These are phyloP conservation scores for Linurgus olivaceus DNA, from an alignment of 2,797 vertebrate genomes.

Conservation along the genomic window DNA sequence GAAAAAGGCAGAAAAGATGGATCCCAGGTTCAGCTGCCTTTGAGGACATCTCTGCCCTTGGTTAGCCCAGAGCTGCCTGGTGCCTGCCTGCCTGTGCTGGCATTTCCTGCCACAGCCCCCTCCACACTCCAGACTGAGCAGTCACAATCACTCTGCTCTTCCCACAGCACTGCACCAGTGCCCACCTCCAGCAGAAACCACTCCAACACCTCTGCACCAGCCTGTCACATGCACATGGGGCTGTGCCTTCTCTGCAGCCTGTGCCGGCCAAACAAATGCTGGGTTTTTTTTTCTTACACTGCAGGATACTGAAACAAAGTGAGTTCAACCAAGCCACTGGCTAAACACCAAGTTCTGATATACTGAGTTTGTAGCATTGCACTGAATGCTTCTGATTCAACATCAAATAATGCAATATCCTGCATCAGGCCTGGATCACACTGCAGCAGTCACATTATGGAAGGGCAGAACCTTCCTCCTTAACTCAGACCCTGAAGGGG, in stretches of 20 bases:
- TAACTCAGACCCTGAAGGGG: not conserved
- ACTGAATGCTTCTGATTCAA: not conserved
- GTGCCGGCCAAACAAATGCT: not conserved
- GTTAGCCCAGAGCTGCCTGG: not conserved
- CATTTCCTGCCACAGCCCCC: not conserved
- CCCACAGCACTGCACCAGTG: not conserved
- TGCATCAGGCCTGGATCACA: not conserved
- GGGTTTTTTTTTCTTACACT: not conserved
- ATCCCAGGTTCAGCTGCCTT: not conserved
- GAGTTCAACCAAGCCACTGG: not conserved
- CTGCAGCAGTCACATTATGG: not conserved
- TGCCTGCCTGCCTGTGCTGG: fast-evolving
- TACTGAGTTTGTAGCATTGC: not conserved
- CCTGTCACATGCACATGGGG: not conserved
- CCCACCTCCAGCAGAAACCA: not conserved
- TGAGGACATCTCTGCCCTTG: not conserved
- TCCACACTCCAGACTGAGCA: not conserved
- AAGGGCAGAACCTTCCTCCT: not conserved
- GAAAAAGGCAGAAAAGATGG: not conserved
- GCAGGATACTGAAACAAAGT: not conserved
- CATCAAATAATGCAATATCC: not conserved
- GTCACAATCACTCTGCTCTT: not conserved
- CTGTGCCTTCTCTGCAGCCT: not conserved
- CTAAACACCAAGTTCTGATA: not conserved
- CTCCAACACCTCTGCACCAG: not conserved